phyloP scores from a whole-genome alignment of 2,888 invertebrate genomes.

The Drosophila pullipes region DNA sequence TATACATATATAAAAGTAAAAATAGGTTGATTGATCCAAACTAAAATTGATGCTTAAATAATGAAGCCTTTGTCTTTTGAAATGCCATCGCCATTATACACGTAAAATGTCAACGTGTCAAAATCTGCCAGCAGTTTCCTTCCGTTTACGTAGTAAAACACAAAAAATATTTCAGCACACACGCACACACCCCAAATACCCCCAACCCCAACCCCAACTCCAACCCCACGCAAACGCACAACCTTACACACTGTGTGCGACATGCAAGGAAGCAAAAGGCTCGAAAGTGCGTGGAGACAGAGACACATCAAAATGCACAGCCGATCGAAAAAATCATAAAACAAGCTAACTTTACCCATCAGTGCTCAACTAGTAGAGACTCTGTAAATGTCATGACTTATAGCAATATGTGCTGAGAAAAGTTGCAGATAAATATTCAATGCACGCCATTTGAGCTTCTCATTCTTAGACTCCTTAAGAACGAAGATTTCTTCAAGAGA shows the following conservation, averaged over 20 bases:
- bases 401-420: not conserved
- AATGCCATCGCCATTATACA: conserved; percentile 48
- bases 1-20: not conserved
- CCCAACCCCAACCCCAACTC: not conserved
- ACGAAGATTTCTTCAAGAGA: not conserved
- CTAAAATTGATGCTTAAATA: not conserved
- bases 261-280: conserved; percentile 25
- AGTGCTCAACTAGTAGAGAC: not conserved
- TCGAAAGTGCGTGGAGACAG: conserved; percentile 49
- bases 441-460: not conserved
- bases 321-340: conserved; percentile 20
- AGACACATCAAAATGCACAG: conserved; percentile 53
- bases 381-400: not conserved
- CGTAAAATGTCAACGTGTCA: conserved; percentile 72
- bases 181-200: conserved; percentile 13
- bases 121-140: conserved; percentile 71
- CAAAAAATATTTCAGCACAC: conserved; percentile 52
- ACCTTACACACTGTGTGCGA: conserved; percentile 3
- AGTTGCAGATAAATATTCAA: not conserved
- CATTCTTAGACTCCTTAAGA: not conserved
- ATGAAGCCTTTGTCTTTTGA: conserved; percentile 8
- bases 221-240: conserved; percentile 19
- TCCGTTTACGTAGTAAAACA: conserved; percentile 58
- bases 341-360: not conserved
- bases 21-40: not conserved